Percentiles rank a stretch among this genome's conserved stretches.
Evolutionary conservation across 2,113 vertebrate species (phyloP).

Genomic region (Galeopterus variegatus): DNA sequence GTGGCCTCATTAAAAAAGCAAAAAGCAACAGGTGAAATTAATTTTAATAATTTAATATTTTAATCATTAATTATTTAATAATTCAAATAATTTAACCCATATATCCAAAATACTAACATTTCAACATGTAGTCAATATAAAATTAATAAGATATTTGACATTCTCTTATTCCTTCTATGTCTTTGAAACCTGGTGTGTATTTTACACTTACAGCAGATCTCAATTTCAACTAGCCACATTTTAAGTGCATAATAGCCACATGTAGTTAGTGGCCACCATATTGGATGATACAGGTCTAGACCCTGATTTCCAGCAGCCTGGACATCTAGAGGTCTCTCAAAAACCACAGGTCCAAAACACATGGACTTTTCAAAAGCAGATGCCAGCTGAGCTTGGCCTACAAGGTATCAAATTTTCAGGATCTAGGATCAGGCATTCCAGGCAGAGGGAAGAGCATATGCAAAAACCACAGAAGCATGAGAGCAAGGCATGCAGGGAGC

Average conservation of each 20-base stretch:
- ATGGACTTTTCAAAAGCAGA: conserved; percentile 14
- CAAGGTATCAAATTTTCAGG: not conserved
- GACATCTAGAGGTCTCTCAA: not conserved
- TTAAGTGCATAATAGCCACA: not conserved
- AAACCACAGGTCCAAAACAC: not conserved
- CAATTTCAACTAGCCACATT: not conserved
- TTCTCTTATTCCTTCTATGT: not conserved
- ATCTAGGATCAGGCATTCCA: not conserved
- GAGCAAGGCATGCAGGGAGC: not conserved
- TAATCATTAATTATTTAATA: no score
- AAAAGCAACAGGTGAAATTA: conserved; percentile 1
- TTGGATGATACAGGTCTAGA: not conserved
- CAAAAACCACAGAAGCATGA: not conserved
- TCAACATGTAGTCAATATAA: not conserved
- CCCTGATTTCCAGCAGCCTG: not conserved
- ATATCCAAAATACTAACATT: not conserved
- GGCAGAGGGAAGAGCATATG: not conserved
- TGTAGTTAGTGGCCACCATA: not conserved
- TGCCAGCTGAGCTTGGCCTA: not conserved
- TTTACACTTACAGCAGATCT: not conserved
- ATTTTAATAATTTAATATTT: conserved; percentile 3
- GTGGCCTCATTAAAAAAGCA: not conserved
- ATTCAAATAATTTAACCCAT: not conserved
- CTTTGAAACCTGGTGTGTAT: not conserved
- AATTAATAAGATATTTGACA: not conserved